Evolutionary conservation across 2,797 vertebrate genomes (phyloP).

Genomic region (Falco biarmicus): DNA sequence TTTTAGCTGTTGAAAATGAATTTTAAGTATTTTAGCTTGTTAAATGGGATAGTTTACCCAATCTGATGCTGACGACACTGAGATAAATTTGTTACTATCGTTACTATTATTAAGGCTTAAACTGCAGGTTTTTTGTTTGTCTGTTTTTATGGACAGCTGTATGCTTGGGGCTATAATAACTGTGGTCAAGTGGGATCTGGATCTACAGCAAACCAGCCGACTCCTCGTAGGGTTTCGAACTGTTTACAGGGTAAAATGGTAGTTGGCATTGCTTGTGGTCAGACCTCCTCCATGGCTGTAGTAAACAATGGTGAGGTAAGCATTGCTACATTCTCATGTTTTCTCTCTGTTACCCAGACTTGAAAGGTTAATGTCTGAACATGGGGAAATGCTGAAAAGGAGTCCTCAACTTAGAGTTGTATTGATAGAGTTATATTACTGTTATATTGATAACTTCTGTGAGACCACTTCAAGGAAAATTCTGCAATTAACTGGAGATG

Average conservation of each 20-base stretch:
- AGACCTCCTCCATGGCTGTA: constrained; percentile 93
- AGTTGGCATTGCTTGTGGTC: constrained; percentile 89
- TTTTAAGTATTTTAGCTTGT: neutral
- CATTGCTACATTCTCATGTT: neutral
- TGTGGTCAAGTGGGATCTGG: constrained; percentile 97
- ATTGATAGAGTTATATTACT: neutral
- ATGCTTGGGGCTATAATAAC: constrained; percentile 97
- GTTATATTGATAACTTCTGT: neutral
- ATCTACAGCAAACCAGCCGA: constrained; percentile 93
- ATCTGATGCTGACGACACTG: neutral
- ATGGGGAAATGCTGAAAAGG: neutral
- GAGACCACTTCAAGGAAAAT: neutral
- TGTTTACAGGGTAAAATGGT: constrained; percentile 89
- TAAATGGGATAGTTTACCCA: neutral
- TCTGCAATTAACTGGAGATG: neutral
- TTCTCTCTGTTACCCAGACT: neutral
- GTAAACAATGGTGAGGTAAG: constrained; percentile 94
- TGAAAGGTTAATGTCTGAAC: neutral
- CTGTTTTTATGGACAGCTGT: constrained; percentile 81
- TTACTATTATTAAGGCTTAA: neutral
- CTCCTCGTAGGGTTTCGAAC: constrained; percentile 89
- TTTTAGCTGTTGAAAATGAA: neutral
- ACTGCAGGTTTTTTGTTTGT: neutral
- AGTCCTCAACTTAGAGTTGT: neutral
- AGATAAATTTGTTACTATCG: neutral